Evolutionary conservation across 2,888 invertebrate species (phyloP).

Genomic region (Oligia fasciuncula): DNA sequence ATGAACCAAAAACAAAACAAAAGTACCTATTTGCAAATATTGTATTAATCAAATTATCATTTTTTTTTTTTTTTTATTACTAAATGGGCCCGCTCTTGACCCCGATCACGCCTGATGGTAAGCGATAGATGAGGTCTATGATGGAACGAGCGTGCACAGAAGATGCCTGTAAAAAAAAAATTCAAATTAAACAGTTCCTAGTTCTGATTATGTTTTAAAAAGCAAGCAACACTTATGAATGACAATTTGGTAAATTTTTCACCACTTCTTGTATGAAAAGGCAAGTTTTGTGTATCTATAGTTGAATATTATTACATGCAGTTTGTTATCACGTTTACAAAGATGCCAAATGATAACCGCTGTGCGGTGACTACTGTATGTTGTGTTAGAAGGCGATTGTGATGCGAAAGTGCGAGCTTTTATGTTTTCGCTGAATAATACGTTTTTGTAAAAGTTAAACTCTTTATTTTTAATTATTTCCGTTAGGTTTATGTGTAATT

Average conservation of each 20-base stretch:
- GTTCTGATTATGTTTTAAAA: conserved; percentile 23
- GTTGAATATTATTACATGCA: conserved; percentile 61
- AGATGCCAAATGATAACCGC: conserved; percentile 60
- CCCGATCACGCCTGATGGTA: too few species aligned
- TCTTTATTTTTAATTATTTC: conserved; percentile 60
- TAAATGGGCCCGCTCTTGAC: too few species aligned
- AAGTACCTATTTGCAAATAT: conserved; percentile 35
- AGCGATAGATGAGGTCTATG: too few species aligned
- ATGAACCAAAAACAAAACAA: conserved; percentile 37
- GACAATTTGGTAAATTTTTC: conserved; percentile 70
- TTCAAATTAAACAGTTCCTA: conserved; percentile 62
- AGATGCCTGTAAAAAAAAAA: too few species aligned
- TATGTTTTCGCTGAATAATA: conserved; percentile 61
- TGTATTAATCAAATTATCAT: conserved; percentile 28
- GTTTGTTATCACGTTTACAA: conserved; percentile 59
- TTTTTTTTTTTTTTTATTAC: too few species aligned
- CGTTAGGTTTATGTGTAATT: conserved; percentile 58
- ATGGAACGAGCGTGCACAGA: too few species aligned
- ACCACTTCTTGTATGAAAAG: conserved; percentile 57
- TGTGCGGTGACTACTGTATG: conserved; percentile 53
- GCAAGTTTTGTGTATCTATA: conserved; percentile 62
- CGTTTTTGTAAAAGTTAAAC: conserved; percentile 61
- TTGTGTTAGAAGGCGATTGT: conserved; percentile 51
- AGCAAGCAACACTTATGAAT: conserved; percentile 34
- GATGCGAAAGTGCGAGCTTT: conserved; percentile 51